Conservation (phyloP, 2,113 vertebrate species). For the Paramormyrops kingsleyae region DNA sequence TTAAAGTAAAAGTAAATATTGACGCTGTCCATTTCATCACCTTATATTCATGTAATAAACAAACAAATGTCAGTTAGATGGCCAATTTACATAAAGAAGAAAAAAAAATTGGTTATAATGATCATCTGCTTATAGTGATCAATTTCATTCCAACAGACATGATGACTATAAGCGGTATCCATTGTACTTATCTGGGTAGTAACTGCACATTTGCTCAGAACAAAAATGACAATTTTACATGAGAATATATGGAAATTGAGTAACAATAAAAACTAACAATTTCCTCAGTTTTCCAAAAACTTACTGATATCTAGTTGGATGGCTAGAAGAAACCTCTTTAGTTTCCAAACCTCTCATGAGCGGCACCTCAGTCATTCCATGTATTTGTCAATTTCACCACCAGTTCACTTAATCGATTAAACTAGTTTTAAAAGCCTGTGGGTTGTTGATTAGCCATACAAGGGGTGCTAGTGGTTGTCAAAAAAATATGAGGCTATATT, state of each 20-base stretch:
- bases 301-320: neutral
- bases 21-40: too few relatives aligned
- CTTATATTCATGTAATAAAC: too few relatives aligned
- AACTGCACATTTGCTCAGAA: neutral
- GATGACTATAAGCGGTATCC: too few relatives aligned
- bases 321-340: neutral
- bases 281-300: neutral
- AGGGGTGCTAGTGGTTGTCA: too few relatives aligned
- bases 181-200: neutral
- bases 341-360: neutral
- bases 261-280: neutral
- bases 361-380: neutral
- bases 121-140: too few relatives aligned
- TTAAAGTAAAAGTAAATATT: too few relatives aligned
- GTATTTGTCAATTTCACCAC: neutral
- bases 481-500: too few relatives aligned
- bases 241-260: neutral
- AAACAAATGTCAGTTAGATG: too few relatives aligned
- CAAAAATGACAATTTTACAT: neutral
- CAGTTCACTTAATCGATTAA: neutral
- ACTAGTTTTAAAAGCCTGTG: neutral
- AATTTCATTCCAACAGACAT: too few relatives aligned
- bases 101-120: too few relatives aligned
- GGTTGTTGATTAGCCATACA: neutral
- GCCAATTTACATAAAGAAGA: too few relatives aligned